Evolutionary conservation across 2,113 vertebrate species (phyloP).

Genomic region (Brachyhypopomus gauderio): DNA sequence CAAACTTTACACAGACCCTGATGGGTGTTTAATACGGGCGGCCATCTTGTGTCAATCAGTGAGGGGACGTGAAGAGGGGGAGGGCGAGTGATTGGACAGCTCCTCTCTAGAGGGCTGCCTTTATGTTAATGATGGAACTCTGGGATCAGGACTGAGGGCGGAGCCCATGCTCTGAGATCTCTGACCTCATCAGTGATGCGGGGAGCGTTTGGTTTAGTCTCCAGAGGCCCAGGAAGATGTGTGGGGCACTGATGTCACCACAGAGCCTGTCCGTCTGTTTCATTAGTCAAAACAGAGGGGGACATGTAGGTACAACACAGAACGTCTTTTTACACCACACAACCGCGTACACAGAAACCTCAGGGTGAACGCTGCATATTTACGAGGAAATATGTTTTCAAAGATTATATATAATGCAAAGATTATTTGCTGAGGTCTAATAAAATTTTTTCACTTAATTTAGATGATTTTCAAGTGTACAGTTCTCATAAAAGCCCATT

Average conservation of each 20-base stretch:
- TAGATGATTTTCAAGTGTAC: too few species aligned
- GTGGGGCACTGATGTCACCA: background rate
- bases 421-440: too few species aligned
- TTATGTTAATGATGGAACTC: constrained; percentile 68
- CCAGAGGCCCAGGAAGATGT: constrained; percentile 34
- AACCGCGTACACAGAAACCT: constrained; percentile 20
- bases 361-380: constrained; percentile 21
- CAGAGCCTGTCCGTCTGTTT: constrained; percentile 38
- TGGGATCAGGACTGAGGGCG: constrained; percentile 39
- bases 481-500: too few species aligned
- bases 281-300: constrained; percentile 40
- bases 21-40: constrained; percentile 74
- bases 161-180: constrained; percentile 42
- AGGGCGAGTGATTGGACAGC: constrained; percentile 57
- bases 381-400: constrained; percentile 7
- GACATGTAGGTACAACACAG: constrained; percentile 38
- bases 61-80: constrained; percentile 64
- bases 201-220: constrained; percentile 54
- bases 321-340: constrained; percentile 45
- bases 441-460: too few species aligned
- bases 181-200: constrained; percentile 61
- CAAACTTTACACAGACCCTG: constrained; percentile 69
- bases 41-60: constrained; percentile 75
- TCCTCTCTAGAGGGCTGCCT: constrained; percentile 65
- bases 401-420: background rate